Percentiles rank a stretch among this genome's conserved stretches.
These are phyloP conservation scores for Semnornis frantzii DNA, from an alignment of 2,113 vertebrate species.

Conservation along the genomic window DNA sequence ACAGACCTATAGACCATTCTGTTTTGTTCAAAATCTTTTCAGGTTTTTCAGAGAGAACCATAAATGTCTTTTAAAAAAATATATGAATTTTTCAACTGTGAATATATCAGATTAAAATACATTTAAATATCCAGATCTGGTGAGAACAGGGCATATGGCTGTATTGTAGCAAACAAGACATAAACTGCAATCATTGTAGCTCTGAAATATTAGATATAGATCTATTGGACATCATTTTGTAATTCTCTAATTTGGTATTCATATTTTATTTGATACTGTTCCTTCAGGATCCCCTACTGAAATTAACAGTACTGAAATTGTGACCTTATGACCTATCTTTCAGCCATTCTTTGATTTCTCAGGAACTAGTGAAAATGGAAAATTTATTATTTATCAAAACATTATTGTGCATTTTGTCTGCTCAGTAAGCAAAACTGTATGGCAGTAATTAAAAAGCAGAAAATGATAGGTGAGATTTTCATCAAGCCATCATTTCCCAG, in stretches of 20 bases:
- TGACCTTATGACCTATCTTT: neutral
- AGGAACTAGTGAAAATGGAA: neutral
- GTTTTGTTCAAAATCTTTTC: neutral
- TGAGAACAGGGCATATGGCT: neutral
- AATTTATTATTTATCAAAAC: constrained; percentile 12
- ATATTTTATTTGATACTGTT: neutral
- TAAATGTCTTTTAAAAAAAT: neutral
- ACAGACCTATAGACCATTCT: neutral
- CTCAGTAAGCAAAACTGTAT: constrained; percentile 1
- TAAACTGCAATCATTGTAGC: neutral
- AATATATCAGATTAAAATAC: neutral
- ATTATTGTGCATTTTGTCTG: neutral
- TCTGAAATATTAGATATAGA: neutral
- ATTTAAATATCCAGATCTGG: neutral
- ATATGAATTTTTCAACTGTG: neutral
- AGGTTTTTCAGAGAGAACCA: neutral
- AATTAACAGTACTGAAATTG: neutral
- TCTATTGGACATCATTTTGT: neutral
- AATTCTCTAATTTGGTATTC: neutral
- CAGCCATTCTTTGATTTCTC: neutral
- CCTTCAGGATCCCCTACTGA: neutral
- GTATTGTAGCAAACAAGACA: neutral
- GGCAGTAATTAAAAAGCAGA: neutral
- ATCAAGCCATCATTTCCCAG: neutral
- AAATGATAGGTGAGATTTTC: neutral